These are phyloP conservation scores for Agelas oroides DNA, from an alignment of 37 sponge, comb jelly and placozoan species.

Conservation along the genomic window DNA sequence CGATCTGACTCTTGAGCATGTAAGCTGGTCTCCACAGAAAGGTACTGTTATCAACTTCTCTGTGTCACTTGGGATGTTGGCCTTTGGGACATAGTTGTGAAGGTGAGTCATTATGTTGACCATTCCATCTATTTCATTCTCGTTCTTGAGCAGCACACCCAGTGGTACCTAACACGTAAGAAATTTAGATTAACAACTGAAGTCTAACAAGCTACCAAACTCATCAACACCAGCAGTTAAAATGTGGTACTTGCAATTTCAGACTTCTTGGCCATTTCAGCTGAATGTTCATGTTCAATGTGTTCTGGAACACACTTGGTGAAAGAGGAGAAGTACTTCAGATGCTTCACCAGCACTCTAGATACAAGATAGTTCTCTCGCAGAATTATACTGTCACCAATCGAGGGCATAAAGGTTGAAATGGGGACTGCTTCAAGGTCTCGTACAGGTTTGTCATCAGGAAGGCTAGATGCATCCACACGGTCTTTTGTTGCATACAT, in stretches of 20 bases:
- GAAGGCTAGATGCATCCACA: not conserved
- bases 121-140: conserved; percentile 17
- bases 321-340: conserved; percentile 22
- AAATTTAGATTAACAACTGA: not conserved
- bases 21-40: conserved; percentile 36
- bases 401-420: conserved; percentile 8
- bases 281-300: conserved; percentile 2
- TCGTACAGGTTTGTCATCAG: conserved; percentile 14
- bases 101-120: not conserved
- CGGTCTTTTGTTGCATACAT: conserved; percentile 31
- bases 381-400: conserved; percentile 1
- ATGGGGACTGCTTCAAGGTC: not conserved
- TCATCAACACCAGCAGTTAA: not conserved
- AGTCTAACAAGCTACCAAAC: not conserved
- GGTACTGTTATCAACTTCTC: not conserved
- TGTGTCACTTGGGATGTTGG: not conserved
- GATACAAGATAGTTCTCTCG: conserved; percentile 32
- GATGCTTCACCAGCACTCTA: conserved; percentile 9
- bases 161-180: not conserved
- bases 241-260: not conserved
- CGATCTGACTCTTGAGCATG: conserved; percentile 4
- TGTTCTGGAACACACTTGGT: conserved; percentile 17
- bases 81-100: conserved; percentile 10
- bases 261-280: conserved; percentile 21
- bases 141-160: conserved; percentile 16